Conservation (phyloP, 2,888 invertebrate species). For the Epirrhoe tristata region DNA sequence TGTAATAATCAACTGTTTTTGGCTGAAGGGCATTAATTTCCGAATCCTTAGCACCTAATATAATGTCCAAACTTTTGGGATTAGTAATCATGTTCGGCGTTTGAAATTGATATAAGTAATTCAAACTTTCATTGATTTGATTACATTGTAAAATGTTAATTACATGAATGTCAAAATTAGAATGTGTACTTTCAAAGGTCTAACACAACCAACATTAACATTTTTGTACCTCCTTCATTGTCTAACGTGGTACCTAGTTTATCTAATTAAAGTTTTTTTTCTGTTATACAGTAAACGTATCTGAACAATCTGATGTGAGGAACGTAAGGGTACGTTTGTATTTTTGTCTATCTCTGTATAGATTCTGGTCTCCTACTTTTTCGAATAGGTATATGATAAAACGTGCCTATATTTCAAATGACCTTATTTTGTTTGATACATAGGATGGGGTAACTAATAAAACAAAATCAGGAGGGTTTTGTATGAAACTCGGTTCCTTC, state of each 20-base stretch:
- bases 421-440: background rate
- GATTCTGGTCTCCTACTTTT: background rate
- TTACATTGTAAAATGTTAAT: too few species aligned
- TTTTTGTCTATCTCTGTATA: background rate
- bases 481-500: background rate
- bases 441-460: background rate
- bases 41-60: background rate
- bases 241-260: too few species aligned
- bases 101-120: background rate
- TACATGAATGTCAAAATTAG: too few species aligned
- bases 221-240: too few species aligned
- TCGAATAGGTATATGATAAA: background rate
- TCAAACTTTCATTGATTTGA: too few species aligned
- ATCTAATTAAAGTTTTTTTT: too few species aligned
- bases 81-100: background rate
- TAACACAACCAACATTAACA: too few species aligned
- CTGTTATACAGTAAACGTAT: too few species aligned
- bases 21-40: background rate
- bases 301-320: too few species aligned
- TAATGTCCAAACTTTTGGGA: background rate
- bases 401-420: background rate
- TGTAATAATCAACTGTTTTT: constrained; percentile 1
- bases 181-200: too few species aligned
- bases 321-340: background rate
- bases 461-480: background rate